Base-by-base conservation (phyloP, 2,113 vertebrate species). In the Ailuropoda melanoleuca region DNA sequence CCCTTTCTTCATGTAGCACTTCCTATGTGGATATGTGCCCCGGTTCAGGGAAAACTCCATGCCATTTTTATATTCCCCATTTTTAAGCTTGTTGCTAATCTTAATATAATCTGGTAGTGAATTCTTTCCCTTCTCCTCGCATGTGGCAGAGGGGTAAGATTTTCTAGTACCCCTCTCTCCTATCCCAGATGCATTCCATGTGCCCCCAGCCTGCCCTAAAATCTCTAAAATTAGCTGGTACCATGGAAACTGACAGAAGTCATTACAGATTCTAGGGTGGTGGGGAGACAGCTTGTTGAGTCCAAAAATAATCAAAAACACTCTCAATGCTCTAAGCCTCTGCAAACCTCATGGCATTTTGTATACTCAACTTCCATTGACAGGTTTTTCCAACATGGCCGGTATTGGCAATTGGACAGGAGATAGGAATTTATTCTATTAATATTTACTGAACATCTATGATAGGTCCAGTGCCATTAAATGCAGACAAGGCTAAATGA, bases 171-270 rank as follows among this genome's bases (percentile, higher is more conserved):
- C 14, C 55, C 87, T 17, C 8, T 77, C 7, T 21, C 58, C 78
- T 18, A 92, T 23, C 24, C 24, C 15, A 55, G 17, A 81, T 34
- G 82, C 17, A 39, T 1, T 1, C 43, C 7, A 29, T 29, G n/a
- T 53, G 48, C 2, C 66, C 26, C 1, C 18, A 70, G 12, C 8
- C 7, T 81, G 64, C 8, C 31, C 62, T 88, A 75, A 56, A 88
- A 46, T 58, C 43, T 92, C n/a, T 53, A 53, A 21, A 84, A 56
- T 80, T 75, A 84, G 6, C 29, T 70, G 18, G 10, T 66, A 29
- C n/a, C n/a, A 37, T 90, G 62, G 83, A 74, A 98, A 90, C 39
- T 68, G 19, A 85, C n/a, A 74, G 24, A 91, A 87, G 34, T 31
- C 23, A 24, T 55, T 55, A 18, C 39, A 55, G 10, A 19, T 55